Conservation (phyloP, 2,113 vertebrate species). For the Paracanthobrama guichenoti region DNA sequence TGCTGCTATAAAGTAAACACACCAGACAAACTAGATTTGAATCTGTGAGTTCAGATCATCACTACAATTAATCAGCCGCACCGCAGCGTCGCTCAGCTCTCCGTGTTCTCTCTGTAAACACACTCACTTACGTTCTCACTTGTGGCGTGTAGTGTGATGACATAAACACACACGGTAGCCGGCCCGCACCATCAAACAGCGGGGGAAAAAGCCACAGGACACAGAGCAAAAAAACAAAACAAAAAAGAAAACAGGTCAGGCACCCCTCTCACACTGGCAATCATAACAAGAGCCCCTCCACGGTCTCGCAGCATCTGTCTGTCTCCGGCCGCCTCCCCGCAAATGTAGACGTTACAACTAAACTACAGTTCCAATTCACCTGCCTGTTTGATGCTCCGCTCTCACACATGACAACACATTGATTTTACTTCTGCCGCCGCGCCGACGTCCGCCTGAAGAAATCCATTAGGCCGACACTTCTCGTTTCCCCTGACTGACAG, state of each 20-base stretch:
- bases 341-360: conserved; percentile 74
- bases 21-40: conserved; percentile 13
- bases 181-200: conserved; percentile 48
- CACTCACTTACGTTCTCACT: not conserved
- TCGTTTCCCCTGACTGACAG: conserved; percentile 99
- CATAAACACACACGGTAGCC: conserved; percentile 39
- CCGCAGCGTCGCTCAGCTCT: not conserved
- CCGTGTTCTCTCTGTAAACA: conserved; percentile 1
- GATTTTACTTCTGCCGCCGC: conserved; percentile 91
- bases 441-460: conserved; percentile 93
- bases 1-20: conserved; percentile 1
- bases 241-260: conserved; percentile 56
- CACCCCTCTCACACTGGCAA: conserved; percentile 72
- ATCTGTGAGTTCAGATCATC: not conserved
- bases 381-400: conserved; percentile 85
- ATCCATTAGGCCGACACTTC: conserved; percentile 99
- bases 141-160: not conserved
- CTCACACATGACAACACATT: conserved; percentile 97
- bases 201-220: conserved; percentile 57
- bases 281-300: conserved; percentile 64
- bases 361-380: conserved; percentile 88
- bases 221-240: conserved; percentile 32
- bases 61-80: conserved; percentile 42
- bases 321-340: conserved; percentile 63
- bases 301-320: conserved; percentile 64